phyloP scores from a whole-genome alignment of 2,113 vertebrate species.

The Xyliphius kryptos region DNA sequence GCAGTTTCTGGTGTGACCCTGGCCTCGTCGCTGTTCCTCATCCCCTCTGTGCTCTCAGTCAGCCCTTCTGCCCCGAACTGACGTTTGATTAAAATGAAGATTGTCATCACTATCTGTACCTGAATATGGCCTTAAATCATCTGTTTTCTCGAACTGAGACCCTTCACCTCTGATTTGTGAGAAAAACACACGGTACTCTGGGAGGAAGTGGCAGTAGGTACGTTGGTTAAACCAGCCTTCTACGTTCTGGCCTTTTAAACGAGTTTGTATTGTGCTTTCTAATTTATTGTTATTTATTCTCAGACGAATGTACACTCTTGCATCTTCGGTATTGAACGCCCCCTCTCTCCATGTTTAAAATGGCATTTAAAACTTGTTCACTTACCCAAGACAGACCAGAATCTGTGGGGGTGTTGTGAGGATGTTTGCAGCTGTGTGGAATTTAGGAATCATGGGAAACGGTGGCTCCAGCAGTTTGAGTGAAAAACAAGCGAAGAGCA shows the following conservation, averaged over 20 bases:
- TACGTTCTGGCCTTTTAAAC: conserved; percentile 39
- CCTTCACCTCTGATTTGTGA: conserved; percentile 14
- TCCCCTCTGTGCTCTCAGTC: too few species aligned
- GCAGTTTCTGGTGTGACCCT: background rate
- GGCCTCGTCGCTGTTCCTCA: background rate
- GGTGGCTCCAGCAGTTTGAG: conserved; percentile 21
- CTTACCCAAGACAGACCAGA: too few species aligned
- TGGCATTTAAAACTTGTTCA: too few species aligned
- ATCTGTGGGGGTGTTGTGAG: too few species aligned
- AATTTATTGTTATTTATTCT: conserved; percentile 49
- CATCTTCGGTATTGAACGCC: conserved; percentile 24
- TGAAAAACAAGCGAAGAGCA: background rate
- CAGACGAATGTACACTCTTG: conserved; percentile 35
- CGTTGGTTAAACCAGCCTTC: conserved; percentile 28
- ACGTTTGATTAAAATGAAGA: background rate
- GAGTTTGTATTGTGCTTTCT: conserved; percentile 46
- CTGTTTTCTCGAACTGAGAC: conserved; percentile 5
- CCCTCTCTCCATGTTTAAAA: too few species aligned
- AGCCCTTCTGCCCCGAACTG: conserved; percentile 10
- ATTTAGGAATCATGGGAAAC: background rate
- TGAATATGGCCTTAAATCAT: conserved; percentile 35
- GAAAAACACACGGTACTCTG: conserved; percentile 27
- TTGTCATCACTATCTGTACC: conserved; percentile 26
- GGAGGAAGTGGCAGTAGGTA: background rate
- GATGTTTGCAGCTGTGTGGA: conserved; percentile 11